Conservation (phyloP, 2,797 vertebrate species). For the Catostomus latipinnis region DNA sequence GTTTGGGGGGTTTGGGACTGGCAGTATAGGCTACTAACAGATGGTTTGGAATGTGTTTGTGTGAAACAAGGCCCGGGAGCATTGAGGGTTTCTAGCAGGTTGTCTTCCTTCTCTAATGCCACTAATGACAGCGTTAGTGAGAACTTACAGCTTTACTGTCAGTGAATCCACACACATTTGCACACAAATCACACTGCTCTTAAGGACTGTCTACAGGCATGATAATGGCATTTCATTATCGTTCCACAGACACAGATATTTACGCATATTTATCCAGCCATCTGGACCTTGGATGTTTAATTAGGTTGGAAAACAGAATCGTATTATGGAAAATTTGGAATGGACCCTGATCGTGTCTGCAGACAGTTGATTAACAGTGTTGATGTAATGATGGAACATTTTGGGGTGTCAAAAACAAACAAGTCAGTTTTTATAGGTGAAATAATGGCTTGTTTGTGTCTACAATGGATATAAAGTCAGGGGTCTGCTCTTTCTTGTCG, state of each 20-base stretch:
- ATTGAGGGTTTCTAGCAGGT: constrained; percentile 57
- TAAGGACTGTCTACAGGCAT: constrained; percentile 51
- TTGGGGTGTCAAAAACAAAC: constrained; percentile 22
- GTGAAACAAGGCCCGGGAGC: constrained; percentile 16
- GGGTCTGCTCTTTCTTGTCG: constrained; percentile 9
- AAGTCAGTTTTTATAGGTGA: constrained; percentile 38
- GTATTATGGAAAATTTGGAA: constrained; percentile 1
- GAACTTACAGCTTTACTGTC: constrained; percentile 63
- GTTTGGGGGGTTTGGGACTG: constrained; percentile 65
- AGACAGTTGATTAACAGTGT: constrained; percentile 26
- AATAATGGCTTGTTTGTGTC: constrained; percentile 43
- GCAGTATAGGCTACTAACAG: constrained; percentile 60
- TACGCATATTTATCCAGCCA: constrained; percentile 26
- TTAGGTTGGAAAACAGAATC: constrained; percentile 20
- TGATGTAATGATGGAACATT: constrained; percentile 32
- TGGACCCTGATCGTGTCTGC: neutral
- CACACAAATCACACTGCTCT: constrained; percentile 12
- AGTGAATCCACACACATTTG: constrained; percentile 50
- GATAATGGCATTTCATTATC: constrained; percentile 31
- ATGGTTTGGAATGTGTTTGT: constrained; percentile 61
- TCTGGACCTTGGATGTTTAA: constrained; percentile 43
- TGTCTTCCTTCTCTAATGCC: constrained; percentile 40
- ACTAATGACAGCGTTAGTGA: constrained; percentile 68
- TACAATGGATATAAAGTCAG: constrained; percentile 5
- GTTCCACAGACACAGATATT: constrained; percentile 2